phyloP scores from a whole-genome alignment of 2,797 vertebrate species.

The Cossypha heuglini region DNA sequence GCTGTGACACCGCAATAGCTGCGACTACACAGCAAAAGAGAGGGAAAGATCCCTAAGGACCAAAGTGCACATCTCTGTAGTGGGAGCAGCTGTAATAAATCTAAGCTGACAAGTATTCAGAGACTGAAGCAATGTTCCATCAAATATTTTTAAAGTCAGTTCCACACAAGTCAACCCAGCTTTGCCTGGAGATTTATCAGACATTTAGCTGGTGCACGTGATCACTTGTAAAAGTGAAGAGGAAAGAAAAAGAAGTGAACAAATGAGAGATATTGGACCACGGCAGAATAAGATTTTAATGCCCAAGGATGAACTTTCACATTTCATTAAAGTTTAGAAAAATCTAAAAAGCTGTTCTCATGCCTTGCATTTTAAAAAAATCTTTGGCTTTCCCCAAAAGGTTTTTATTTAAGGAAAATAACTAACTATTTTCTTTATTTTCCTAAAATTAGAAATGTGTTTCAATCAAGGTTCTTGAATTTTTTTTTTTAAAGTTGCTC shows the following conservation, averaged over 20 bases:
- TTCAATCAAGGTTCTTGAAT: background rate
- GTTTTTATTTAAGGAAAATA: background rate
- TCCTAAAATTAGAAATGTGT: background rate
- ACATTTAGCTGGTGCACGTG: conserved; percentile 76
- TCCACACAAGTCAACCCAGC: conserved; percentile 74
- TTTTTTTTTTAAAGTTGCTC: background rate
- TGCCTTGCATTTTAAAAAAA: background rate
- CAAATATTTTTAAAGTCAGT: conserved; percentile 82
- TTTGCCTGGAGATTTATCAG: conserved; percentile 74
- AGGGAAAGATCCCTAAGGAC: conserved; percentile 66
- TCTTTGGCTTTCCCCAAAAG: background rate
- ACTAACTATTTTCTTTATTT: background rate
- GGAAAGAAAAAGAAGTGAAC: conserved; percentile 24
- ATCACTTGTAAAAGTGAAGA: conserved; percentile 63
- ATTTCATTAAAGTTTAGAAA: conserved; percentile 25
- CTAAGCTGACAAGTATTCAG: conserved; percentile 77
- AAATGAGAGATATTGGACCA: background rate
- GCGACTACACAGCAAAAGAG: conserved; percentile 62
- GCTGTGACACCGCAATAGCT: conserved; percentile 69
- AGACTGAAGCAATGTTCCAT: conserved; percentile 76
- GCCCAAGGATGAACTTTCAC: conserved; percentile 19
- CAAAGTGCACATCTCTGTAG: conserved; percentile 59
- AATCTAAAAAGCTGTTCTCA: background rate
- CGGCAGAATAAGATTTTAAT: conserved; percentile 21
- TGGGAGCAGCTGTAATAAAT: conserved; percentile 72